Evolutionary conservation across 2,113 vertebrate species (phyloP).

Genomic region (Eclectus roratus): DNA sequence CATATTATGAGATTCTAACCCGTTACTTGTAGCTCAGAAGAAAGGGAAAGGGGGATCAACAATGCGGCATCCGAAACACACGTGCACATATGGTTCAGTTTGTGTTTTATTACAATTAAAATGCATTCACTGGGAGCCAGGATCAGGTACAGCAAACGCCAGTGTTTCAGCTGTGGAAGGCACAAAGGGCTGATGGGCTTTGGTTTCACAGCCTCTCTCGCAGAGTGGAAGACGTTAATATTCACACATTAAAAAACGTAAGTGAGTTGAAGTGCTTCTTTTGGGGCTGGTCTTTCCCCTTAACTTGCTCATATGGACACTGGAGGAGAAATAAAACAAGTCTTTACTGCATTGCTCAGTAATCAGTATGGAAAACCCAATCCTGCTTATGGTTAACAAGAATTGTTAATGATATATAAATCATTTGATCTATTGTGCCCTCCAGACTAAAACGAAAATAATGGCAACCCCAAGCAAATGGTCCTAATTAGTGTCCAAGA

Average conservation of each 20-base stretch:
- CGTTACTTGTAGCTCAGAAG: background rate
- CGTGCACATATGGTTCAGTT: background rate
- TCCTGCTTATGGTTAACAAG: constrained; percentile 32
- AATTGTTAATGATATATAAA: constrained; percentile 59
- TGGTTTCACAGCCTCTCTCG: background rate
- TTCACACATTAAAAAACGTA: constrained; percentile 74
- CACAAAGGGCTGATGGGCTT: background rate
- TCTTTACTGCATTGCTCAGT: constrained; percentile 14
- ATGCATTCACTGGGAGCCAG: background rate
- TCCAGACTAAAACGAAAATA: constrained; percentile 54
- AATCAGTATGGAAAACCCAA: constrained; percentile 42
- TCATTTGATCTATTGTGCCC: constrained; percentile 55
- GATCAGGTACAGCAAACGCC: background rate
- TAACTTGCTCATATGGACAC: constrained; percentile 87
- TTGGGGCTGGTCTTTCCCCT: constrained; percentile 82
- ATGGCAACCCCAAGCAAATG: constrained; percentile 63
- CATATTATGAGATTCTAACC: background rate
- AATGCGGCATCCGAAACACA: background rate
- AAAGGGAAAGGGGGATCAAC: background rate
- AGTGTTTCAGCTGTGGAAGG: background rate
- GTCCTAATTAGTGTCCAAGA: constrained; percentile 67
- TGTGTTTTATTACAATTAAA: constrained; percentile 50
- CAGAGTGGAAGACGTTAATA: background rate
- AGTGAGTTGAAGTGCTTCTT: constrained; percentile 79
- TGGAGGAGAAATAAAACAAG: constrained; percentile 72